These are phyloP conservation scores for Mastigias papua DNA, from an alignment of 30 jellyfish, hydroid and myxozoan genomes.

Conservation along the genomic window DNA sequence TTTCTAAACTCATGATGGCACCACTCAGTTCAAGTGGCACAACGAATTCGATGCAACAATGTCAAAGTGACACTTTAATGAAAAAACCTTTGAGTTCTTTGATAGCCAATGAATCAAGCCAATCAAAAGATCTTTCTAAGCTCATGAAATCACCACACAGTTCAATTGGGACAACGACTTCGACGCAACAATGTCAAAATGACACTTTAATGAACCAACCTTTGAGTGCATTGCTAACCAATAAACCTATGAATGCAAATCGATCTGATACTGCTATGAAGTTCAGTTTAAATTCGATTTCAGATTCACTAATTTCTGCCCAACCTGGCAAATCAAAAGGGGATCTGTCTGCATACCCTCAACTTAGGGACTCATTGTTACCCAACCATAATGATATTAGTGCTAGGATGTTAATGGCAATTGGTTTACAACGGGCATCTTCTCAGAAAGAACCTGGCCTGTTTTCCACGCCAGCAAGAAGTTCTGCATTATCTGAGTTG, in stretches of 20 bases:
- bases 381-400: too few species aligned
- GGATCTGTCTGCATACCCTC: too few species aligned
- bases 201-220: neutral
- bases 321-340: too few species aligned
- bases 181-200: neutral
- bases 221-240: neutral
- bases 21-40: neutral
- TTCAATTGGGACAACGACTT: neutral
- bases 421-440: too few species aligned
- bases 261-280: neutral
- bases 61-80: neutral
- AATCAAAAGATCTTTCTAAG: neutral
- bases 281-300: too few species aligned
- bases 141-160: constrained; percentile 4
- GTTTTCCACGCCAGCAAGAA: neutral
- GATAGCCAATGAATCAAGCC: neutral
- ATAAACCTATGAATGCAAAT: neutral
- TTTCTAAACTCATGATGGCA: too few species aligned
- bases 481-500: neutral
- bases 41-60: neutral
- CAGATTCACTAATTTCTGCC: neutral
- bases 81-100: neutral
- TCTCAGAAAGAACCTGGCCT: neutral
- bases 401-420: too few species aligned
- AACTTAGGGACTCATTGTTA: too few species aligned